Evolutionary conservation across 2,797 vertebrate species (phyloP), one percentile per base, ranked within the genome.

Genomic region (Diplodus sargus): DNA sequence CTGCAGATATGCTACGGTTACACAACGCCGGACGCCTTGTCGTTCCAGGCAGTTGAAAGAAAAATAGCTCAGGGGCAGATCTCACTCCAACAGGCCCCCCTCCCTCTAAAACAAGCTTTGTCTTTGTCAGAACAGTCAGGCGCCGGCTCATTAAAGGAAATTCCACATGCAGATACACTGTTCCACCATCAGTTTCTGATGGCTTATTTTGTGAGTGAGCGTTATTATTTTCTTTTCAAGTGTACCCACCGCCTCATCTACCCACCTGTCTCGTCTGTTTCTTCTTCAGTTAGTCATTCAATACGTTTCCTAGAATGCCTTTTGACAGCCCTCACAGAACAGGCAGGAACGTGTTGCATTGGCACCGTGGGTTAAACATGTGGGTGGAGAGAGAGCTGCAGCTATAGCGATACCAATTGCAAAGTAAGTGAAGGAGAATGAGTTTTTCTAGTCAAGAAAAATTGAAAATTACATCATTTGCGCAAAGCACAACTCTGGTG

Each of bases 301-400:
- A 75, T 75, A 39, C 71, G 63, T 83, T 85, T 79, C 79, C 76
- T 72, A 63, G 28, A 84, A 85, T 74, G 65, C 70, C 64, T 82
- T 76, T 85, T 79, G 81, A 85, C 75, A 79, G 63, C 71, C 74
- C 66, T 81, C 61, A 56, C 34, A 76, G 57, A 81, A 49, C 74
- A 79, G 79, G 47, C 78, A 63, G 74, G 49, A 81, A 54, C 17
- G 20, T 81, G 76, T 85, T 81, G 69, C 53, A 2, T 65, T 66
- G 63, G 48, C 1, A 5, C n/a, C 57, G 73, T 57, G 63, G 76
- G 77, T 85, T 85, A 78, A 85, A 80, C 49, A 30, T 68, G 85
- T 81, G 72, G 67, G 81, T 72, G 69, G 64, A 69, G 54, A 57
- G 64, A 62, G 66, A 71, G 62, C 53, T 23, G 69, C 20, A 53